These are phyloP conservation scores for Megaptera novaeangliae DNA, from an alignment of 2,113 vertebrate genomes.

Conservation along the genomic window DNA sequence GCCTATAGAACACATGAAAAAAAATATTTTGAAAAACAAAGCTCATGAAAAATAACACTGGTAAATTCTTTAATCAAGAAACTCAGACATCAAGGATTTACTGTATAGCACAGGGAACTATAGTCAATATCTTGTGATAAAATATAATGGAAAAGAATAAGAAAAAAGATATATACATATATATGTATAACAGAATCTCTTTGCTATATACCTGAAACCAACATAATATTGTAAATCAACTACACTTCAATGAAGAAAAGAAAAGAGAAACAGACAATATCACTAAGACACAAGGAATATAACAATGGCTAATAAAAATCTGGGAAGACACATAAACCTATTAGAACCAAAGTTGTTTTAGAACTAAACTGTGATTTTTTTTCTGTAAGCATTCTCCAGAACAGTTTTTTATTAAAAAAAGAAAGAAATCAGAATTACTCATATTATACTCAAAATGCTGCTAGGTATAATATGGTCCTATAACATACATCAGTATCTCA, in stretches of 20 bases:
- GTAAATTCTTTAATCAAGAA: neutral
- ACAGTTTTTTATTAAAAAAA: neutral
- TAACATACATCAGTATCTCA: neutral
- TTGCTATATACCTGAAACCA: neutral
- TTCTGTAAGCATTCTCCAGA: neutral
- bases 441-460: neutral
- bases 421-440: neutral
- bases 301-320: neutral
- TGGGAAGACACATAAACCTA: neutral
- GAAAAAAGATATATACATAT: neutral
- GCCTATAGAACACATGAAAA: neutral
- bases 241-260: neutral
- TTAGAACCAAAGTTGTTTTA: neutral
- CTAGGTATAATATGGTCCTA: neutral
- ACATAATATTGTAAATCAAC: neutral
- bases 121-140: neutral
- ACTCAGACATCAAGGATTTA: neutral
- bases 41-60: neutral
- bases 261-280: neutral
- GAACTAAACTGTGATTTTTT: neutral
- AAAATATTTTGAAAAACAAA: neutral
- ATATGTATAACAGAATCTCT: neutral
- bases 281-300: neutral
- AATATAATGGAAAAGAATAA: neutral
- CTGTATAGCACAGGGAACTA: neutral